Percentiles rank a stretch among this genome's conserved stretches.
These are phyloP conservation scores for Hyalella azteca DNA, from an alignment of 2,888 invertebrate genomes.

Conservation along the genomic window DNA sequence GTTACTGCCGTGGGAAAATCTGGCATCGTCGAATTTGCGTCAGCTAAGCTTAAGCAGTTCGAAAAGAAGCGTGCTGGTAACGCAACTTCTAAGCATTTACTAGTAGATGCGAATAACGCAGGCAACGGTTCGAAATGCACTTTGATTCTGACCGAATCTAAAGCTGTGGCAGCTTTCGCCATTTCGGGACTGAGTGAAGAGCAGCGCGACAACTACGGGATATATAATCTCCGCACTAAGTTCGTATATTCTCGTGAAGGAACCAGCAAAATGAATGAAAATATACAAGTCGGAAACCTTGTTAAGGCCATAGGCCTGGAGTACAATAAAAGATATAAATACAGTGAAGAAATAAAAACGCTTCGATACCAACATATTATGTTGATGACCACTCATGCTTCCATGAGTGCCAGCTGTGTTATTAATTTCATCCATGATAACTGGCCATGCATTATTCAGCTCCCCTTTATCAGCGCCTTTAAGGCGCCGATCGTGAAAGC, in stretches of 20 bases:
- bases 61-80: constrained; percentile 84
- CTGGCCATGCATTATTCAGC: constrained; percentile 90
- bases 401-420: constrained; percentile 96
- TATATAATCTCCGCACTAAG: constrained; percentile 89
- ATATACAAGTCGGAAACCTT: constrained; percentile 94
- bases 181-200: constrained; percentile 94
- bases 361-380: constrained; percentile 94
- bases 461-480: constrained; percentile 94
- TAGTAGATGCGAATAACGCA: constrained; percentile 83
- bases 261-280: constrained; percentile 93
- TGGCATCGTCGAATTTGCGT: constrained; percentile 91
- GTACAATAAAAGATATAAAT: constrained; percentile 92
- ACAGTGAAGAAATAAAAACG: constrained; percentile 83
- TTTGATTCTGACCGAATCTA: constrained; percentile 98
- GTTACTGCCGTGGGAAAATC: constrained; percentile 73
- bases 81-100: constrained; percentile 66
- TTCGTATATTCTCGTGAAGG: constrained; percentile 93
- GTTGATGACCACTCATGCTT: constrained; percentile 99
- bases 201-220: constrained; percentile 92
- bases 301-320: constrained; percentile 96
- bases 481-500: constrained; percentile 98
- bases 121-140: constrained; percentile 83
- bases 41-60: constrained; percentile 92
- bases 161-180: constrained; percentile 97
- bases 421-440: constrained; percentile 99